phyloP scores from a whole-genome alignment of 2,888 invertebrate genomes.

The Pristionchus exspectatus region DNA sequence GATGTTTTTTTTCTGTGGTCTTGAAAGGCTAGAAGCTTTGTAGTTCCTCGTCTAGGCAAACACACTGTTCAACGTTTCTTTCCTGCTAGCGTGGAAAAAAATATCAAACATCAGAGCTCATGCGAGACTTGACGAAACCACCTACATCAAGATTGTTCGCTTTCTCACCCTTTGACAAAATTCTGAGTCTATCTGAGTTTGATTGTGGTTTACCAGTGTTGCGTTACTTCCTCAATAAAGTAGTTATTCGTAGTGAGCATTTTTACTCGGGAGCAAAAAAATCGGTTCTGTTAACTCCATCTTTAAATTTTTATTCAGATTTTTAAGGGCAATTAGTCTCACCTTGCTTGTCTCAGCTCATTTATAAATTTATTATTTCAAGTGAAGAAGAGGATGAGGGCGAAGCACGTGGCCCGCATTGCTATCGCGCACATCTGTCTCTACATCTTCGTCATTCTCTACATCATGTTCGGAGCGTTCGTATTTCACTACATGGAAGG shows the following conservation, averaged over 20 bases:
- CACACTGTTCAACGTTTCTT: not conserved
- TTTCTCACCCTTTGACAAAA: not conserved
- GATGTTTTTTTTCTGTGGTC: not conserved
- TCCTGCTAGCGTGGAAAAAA: not conserved
- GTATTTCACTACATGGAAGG: slow-evolving; percentile 55
- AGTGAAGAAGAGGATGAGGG: slow-evolving; percentile 52
- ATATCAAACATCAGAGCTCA: not conserved
- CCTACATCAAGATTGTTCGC: not conserved
- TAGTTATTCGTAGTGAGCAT: not conserved
- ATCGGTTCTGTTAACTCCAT: too few relatives aligned
- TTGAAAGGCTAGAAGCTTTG: not conserved
- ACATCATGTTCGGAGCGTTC: slow-evolving; percentile 72
- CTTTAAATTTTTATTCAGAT: not conserved
- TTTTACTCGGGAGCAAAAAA: not conserved
- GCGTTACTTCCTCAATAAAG: not conserved
- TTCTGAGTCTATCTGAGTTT: too few relatives aligned
- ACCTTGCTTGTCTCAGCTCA: not conserved
- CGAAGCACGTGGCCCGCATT: slow-evolving; percentile 61
- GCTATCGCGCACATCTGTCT: slow-evolving; percentile 73
- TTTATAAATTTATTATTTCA: not conserved
- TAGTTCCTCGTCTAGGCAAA: not conserved
- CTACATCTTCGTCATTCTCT: slow-evolving; percentile 74
- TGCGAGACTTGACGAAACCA: not conserved
- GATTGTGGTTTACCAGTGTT: not conserved
- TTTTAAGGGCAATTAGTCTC: too few relatives aligned